Conservation (phyloP, 2,797 vertebrate species). For the Trichosurus vulpecula region DNA sequence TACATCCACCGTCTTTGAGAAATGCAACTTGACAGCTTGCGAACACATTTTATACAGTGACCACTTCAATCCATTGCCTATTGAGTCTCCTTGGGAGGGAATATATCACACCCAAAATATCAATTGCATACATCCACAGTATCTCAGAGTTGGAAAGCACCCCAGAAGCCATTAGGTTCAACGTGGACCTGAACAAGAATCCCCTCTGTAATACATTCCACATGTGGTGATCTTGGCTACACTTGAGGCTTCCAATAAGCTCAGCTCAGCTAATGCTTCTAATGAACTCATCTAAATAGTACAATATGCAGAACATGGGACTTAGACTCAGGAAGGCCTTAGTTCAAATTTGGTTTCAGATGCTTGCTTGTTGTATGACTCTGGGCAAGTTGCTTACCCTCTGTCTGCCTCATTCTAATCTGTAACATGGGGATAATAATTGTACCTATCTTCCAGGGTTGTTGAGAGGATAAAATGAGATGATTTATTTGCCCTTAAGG, state of each 20-base stretch:
- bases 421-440: background rate
- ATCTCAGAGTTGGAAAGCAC: background rate
- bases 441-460: background rate
- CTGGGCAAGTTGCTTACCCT: too few relatives aligned
- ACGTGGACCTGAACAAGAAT: background rate
- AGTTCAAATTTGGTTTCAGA: background rate
- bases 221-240: background rate
- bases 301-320: background rate
- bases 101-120: background rate
- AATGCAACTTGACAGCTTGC: background rate
- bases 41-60: background rate
- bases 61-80: slow-evolving; percentile 1
- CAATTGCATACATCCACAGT: background rate
- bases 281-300: background rate
- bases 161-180: background rate
- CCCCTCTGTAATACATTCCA: background rate
- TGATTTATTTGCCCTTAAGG: background rate
- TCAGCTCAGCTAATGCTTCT: background rate
- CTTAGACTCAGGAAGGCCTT: background rate
- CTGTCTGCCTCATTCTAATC: background rate
- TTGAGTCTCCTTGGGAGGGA: slow-evolving; percentile 2
- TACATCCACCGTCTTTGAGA: background rate
- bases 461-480: background rate
- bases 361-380: background rate
- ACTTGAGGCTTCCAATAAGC: background rate